Conservation (phyloP, 2,113 vertebrate genomes). For the Halichoeres trimaculatus region DNA sequence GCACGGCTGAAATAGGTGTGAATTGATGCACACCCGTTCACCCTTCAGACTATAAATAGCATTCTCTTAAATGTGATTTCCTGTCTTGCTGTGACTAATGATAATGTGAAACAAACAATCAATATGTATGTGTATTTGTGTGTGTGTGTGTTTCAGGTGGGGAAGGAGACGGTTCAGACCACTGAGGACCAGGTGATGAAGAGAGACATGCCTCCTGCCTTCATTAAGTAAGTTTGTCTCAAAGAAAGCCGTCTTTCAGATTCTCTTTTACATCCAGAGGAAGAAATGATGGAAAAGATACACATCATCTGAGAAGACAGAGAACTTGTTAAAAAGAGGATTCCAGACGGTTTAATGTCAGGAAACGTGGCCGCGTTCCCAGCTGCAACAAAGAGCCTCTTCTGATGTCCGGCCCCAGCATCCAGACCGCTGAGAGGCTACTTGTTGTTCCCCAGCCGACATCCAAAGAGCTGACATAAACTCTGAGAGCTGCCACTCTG, state of each 20-base stretch:
- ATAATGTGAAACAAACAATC: conserved; percentile 30
- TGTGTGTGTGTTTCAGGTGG: conserved; percentile 87
- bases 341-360: conserved; percentile 60
- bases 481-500: conserved; percentile 57
- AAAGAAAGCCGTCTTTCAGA: neutral
- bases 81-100: conserved; percentile 47
- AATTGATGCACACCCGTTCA: conserved; percentile 62
- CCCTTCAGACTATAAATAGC: conserved; percentile 62
- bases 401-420: conserved; percentile 53
- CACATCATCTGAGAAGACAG: conserved; percentile 62
- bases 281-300: conserved; percentile 32
- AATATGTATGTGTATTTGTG: no score
- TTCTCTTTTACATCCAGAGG: neutral
- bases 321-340: conserved; percentile 61
- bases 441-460: conserved; percentile 65
- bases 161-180: conserved; percentile 98
- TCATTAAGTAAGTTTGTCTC: conserved; percentile 92
- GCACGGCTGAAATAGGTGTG: conserved; percentile 64
- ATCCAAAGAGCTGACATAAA: conserved; percentile 61
- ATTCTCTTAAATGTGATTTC: conserved; percentile 41
- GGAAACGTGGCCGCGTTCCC: conserved; percentile 69
- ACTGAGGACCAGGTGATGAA: conserved; percentile 99
- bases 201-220: conserved; percentile 98
- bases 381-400: conserved; percentile 72
- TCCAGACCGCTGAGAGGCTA: conserved; percentile 59